Conservation (phyloP, 2,113 vertebrate genomes). For the Gymnocephalus cernua region DNA sequence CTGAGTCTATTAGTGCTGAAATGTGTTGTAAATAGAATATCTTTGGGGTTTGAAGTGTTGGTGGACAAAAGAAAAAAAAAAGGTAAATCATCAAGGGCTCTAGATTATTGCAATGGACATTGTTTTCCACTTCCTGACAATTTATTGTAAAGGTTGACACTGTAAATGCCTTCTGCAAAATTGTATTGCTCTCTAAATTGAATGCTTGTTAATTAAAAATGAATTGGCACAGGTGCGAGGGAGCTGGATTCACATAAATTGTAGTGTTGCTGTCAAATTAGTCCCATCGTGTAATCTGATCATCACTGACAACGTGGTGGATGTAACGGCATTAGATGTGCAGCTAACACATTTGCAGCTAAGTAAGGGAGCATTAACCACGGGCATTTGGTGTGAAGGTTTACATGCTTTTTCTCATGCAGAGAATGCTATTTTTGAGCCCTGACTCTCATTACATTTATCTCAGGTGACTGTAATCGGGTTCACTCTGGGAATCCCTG, state of each 20-base stretch:
- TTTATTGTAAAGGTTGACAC: no score
- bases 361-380: background rate
- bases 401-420: background rate
- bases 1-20: background rate
- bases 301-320: background rate
- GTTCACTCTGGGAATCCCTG: slow-evolving; percentile 97
- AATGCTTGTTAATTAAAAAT: no score
- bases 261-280: no score
- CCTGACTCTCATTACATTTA: background rate
- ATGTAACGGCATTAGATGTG: background rate
- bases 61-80: background rate
- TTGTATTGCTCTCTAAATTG: no score
- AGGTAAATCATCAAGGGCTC: background rate
- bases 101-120: no score
- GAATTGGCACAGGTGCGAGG: no score
- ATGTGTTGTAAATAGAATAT: background rate
- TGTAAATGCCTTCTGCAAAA: no score
- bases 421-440: background rate
- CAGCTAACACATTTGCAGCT: background rate
- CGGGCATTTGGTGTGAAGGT: background rate
- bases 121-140: no score
- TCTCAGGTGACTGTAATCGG: slow-evolving; percentile 95
- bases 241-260: no score
- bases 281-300: no score
- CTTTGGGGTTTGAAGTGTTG: background rate